Evolutionary conservation across 2,113 vertebrate species (phyloP), one percentile per base, ranked within the genome.

Genomic region (Felis chaus): DNA sequence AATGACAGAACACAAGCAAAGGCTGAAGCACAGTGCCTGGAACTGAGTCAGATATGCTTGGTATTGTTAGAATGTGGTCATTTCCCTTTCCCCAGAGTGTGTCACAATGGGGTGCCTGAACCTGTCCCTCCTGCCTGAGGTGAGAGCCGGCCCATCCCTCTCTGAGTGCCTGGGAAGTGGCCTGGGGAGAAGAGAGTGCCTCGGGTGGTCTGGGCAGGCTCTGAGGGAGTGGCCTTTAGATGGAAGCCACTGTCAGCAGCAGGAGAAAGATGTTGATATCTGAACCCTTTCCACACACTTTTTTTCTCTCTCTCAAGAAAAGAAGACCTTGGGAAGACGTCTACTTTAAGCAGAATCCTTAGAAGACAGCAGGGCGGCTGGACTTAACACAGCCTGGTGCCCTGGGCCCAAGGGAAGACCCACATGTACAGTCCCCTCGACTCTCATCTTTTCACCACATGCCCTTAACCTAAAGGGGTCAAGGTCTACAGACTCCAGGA

Each of bases 1-100:
- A 96, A 88, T 96, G 78, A 65, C 55, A 80, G 92, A 96, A 71
- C 78, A 86, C 50, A 31, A 94, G 85, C 48, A 66, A 85, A 89
- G 41, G 48, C 79, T 7, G 7, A 86, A 86, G 83, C 68, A 23
- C 82, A 66, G 4, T 48, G 33, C 83, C 63, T 71, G 79, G 55
- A 81, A 80, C 85, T 66, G 65, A 4, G 14, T 87, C 83, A 84
- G 1, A 93, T 80, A 61, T 48, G 41, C 45, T 61, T 45, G 79
- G 57, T 94, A 41, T 91, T 92, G 63, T 48, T 55, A 80, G 73
- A 66, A 87, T 65, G 91, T 65, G 89, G 63, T 61, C 53, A 66
- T 82, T 55, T 66, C 53, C 48, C 69, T 36, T 85, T 41, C 55
- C 19, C 53, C 65, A 15, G 25, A 84, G 53, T 66, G 39, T 68